These are phyloP conservation scores for Cololabis saira DNA, from an alignment of 2,113 vertebrate genomes.

Conservation along the genomic window DNA sequence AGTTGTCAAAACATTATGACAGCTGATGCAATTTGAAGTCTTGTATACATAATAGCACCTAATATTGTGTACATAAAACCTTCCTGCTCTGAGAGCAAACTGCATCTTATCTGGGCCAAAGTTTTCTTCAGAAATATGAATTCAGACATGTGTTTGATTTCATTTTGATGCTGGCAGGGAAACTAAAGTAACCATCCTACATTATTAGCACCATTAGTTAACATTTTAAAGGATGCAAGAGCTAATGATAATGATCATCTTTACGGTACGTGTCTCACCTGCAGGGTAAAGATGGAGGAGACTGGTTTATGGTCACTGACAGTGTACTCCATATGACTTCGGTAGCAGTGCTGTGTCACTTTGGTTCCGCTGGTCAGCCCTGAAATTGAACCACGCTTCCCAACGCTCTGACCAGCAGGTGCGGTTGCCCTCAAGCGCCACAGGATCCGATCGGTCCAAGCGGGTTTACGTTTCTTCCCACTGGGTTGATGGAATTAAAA, in stretches of 20 bases:
- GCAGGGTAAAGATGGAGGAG: conserved; percentile 91
- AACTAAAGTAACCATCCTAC: too few species aligned
- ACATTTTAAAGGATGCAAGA: too few species aligned
- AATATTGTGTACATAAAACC: not conserved
- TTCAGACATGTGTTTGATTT: not conserved
- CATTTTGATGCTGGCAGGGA: not conserved
- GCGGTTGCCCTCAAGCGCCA: conserved; percentile 85
- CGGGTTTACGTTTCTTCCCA: conserved; percentile 96
- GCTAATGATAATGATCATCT: not conserved
- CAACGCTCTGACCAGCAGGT: conserved; percentile 66
- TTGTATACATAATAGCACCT: not conserved
- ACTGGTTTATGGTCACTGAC: conserved; percentile 98
- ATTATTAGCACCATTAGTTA: too few species aligned
- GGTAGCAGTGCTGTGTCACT: conserved; percentile 91
- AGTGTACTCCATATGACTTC: conserved; percentile 94
- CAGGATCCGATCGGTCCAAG: conserved; percentile 97
- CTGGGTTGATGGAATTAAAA: conserved; percentile 66
- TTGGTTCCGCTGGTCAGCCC: conserved; percentile 78
- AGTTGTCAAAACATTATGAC: not conserved
- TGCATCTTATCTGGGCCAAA: too few species aligned
- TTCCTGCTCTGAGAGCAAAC: not conserved
- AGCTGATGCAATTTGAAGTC: not conserved
- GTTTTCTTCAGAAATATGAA: too few species aligned
- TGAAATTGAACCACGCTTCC: conserved; percentile 74
- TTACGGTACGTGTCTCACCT: conserved; percentile 79